Evolutionary conservation across 2,113 vertebrate species (phyloP).

Genomic region (Lophochroa leadbeateri): DNA sequence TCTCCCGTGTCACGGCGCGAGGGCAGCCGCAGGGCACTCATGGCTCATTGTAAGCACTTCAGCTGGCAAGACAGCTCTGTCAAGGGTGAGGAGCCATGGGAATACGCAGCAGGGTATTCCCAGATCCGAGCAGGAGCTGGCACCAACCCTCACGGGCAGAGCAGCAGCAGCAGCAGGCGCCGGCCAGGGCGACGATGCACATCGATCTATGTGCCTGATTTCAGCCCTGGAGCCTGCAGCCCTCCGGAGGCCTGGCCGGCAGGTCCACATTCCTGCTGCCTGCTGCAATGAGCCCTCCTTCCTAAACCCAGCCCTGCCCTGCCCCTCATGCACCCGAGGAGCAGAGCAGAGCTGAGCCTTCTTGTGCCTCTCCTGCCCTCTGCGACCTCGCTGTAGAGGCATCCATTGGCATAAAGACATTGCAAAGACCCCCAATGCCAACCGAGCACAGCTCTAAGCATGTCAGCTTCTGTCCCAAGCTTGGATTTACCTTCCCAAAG

Average conservation of each 20-base stretch:
- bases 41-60: not conserved
- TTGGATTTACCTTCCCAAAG: not conserved
- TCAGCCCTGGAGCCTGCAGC: not conserved
- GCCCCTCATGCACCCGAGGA: not conserved
- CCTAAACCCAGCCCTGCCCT: not conserved
- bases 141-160: too few species aligned
- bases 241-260: not conserved
- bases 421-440: not conserved
- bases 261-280: slow-evolving; percentile 1
- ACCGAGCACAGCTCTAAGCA: rapidly evolving
- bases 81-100: not conserved
- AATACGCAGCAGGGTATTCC: not conserved
- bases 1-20: rapidly evolving
- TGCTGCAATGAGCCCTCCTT: not conserved
- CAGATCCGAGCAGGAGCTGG: too few species aligned
- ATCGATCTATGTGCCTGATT: not conserved
- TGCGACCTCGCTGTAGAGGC: not conserved
- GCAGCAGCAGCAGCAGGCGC: too few species aligned
- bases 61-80: rapidly evolving
- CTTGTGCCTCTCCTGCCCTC: not conserved
- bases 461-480: not conserved
- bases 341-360: not conserved
- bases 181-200: not conserved
- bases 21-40: not conserved
- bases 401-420: rapidly evolving